A percentile compares a stretch with the other conserved stretches of the same genome.
These are phyloP conservation scores for Drosophila sturtevanti DNA, from an alignment of 1,140 invertebrate genomes.

Conservation along the genomic window DNA sequence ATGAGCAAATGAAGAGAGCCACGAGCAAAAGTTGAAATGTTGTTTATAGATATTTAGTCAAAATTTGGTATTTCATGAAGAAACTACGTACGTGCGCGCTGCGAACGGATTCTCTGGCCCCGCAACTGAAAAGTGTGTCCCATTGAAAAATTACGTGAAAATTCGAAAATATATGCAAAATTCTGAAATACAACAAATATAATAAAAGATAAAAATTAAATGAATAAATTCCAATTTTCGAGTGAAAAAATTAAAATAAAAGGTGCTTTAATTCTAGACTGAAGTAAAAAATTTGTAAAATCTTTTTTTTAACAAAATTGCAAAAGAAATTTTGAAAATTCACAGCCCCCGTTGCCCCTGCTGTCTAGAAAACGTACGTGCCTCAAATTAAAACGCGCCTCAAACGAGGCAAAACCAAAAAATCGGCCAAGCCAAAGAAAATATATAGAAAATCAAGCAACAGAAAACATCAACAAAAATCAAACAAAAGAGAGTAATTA, in stretches of 20 bases:
- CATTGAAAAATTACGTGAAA: conserved; percentile 6
- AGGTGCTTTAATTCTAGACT: conserved; percentile 4
- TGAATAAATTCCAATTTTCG: background rate
- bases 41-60: conserved; percentile 82
- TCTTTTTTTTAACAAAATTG: conserved; percentile 9
- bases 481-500: conserved; percentile 46
- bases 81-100: conserved; percentile 76
- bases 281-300: background rate
- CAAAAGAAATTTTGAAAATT: conserved; percentile 11
- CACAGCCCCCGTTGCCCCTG: background rate
- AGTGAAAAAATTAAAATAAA: background rate
- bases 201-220: background rate
- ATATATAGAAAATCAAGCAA: conserved; percentile 28
- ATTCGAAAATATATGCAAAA: conserved; percentile 10
- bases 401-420: conserved; percentile 64
- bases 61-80: conserved; percentile 81
- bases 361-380: conserved; percentile 56
- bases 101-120: conserved; percentile 58
- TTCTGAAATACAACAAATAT: conserved; percentile 31
- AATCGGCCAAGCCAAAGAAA: conserved; percentile 63
- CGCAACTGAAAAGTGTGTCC: conserved; percentile 37
- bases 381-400: conserved; percentile 71
- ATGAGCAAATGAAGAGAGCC: conserved; percentile 38
- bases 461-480: conserved; percentile 17
- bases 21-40: conserved; percentile 49